These are phyloP conservation scores for Papilio machaon DNA, from an alignment of 1,140 invertebrate species.

Conservation along the genomic window DNA sequence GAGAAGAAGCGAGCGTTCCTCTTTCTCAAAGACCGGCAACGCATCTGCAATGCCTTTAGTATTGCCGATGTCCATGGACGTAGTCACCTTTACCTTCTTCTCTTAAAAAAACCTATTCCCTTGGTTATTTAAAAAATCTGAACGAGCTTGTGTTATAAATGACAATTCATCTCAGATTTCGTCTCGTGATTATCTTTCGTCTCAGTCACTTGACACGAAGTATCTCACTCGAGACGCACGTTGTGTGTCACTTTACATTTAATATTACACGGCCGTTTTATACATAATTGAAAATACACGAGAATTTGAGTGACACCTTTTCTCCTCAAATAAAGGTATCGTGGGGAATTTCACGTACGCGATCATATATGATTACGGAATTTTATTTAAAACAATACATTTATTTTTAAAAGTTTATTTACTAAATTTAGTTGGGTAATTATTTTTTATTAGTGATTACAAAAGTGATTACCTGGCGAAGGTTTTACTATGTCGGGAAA, in stretches of 20 bases:
- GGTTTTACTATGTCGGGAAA: too few species aligned
- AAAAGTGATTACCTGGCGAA: too few species aligned
- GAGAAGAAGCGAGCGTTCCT: too few species aligned
- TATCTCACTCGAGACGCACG: neutral
- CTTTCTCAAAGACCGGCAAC: too few species aligned
- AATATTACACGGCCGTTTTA: neutral
- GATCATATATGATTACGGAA: neutral
- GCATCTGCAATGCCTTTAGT: too few species aligned
- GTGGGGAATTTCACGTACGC: neutral
- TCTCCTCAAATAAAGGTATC: neutral
- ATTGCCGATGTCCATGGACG: too few species aligned
- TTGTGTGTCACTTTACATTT: neutral
- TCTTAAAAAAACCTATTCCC: too few species aligned
- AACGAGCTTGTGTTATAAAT: neutral
- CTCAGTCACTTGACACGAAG: neutral
- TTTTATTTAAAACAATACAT: neutral
- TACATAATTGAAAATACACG: neutral
- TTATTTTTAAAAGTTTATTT: neutral
- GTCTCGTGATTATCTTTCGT: neutral
- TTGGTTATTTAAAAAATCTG: too few species aligned
- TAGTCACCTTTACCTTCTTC: too few species aligned
- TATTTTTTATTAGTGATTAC: neutral
- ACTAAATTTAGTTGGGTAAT: too few species aligned
- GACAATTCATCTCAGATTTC: neutral
- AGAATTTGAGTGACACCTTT: neutral